phyloP scores from a whole-genome alignment of 1,140 invertebrate genomes.

The Pseudomyrmex pallidus region DNA sequence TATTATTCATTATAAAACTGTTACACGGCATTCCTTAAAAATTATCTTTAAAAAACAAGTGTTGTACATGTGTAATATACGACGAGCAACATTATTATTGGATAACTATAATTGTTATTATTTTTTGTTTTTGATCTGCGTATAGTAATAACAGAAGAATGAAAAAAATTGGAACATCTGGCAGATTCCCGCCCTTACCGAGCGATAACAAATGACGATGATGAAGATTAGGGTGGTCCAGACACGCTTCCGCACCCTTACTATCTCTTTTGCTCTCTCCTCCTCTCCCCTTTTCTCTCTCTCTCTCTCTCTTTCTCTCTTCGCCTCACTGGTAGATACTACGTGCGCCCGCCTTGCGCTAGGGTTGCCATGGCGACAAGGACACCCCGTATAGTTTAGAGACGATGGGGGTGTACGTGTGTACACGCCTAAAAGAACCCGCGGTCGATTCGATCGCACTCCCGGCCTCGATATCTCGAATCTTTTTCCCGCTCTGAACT shows the following conservation, averaged over 20 bases:
- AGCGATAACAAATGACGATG: conserved; percentile 52
- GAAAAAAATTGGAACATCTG: conserved; percentile 22
- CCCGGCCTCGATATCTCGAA: conserved; percentile 47
- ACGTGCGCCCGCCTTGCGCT: conserved; percentile 49
- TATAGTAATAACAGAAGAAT: neutral
- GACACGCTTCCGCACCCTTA: conserved; percentile 37
- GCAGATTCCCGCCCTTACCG: conserved; percentile 5
- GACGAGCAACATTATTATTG: too few relatives aligned
- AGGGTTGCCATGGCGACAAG: conserved; percentile 57
- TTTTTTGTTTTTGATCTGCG: too few relatives aligned
- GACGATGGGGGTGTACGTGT: neutral
- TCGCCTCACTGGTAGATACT: conserved; percentile 52
- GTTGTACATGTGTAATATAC: too few relatives aligned
- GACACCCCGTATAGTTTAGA: conserved; percentile 61
- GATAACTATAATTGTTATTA: too few relatives aligned
- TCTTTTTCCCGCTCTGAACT: conserved; percentile 24
- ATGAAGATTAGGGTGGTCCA: conserved; percentile 58
- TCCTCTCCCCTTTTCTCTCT: conserved; percentile 25
- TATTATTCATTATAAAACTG: neutral
- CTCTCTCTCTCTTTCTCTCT: conserved; percentile 35
- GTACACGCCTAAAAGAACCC: conserved; percentile 51
- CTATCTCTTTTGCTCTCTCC: conserved; percentile 30
- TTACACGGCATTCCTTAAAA: too few relatives aligned
- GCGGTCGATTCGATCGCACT: conserved; percentile 50
- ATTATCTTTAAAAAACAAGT: too few relatives aligned